These are phyloP conservation scores for Drosophila yakuba DNA, from an alignment of 1,140 invertebrate species.

Conservation along the genomic window DNA sequence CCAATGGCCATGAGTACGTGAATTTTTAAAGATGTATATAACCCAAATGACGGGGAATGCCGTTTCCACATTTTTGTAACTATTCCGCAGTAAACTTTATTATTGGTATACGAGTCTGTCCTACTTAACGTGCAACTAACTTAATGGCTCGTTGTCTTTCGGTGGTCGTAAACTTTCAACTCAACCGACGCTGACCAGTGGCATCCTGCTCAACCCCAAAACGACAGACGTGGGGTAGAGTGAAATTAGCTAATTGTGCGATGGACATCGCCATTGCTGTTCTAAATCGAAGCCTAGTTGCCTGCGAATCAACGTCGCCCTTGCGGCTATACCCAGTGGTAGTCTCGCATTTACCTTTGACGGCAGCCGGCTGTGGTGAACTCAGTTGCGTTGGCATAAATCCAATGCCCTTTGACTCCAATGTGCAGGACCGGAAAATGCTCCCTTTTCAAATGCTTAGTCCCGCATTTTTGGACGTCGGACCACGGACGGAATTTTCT, in stretches of 20 bases:
- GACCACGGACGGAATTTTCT: conserved; percentile 3
- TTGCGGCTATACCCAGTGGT: conserved; percentile 1
- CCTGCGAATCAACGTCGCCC: conserved; percentile 8
- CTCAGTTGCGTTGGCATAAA: conserved; percentile 53
- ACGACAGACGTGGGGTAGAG: background rate
- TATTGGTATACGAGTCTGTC: background rate
- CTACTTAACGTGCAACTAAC: conserved; percentile 28
- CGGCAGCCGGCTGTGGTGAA: conserved; percentile 18
- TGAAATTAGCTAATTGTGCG: conserved; percentile 62
- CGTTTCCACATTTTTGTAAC: too few species aligned
- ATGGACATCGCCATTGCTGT: conserved; percentile 7
- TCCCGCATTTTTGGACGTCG: background rate
- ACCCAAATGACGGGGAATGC: too few species aligned
- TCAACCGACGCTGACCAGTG: conserved; percentile 10
- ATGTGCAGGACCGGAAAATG: conserved; percentile 22
- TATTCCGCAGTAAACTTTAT: background rate
- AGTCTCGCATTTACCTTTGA: conserved; percentile 33
- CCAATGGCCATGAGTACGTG: too few species aligned
- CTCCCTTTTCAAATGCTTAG: background rate
- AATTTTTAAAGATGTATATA: too few species aligned
- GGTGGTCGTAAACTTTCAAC: conserved; percentile 27
- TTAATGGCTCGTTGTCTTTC: conserved; percentile 6
- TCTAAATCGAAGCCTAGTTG: conserved; percentile 4
- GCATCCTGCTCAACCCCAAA: background rate
- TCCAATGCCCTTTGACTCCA: conserved; percentile 51